Conservation (phyloP, 2,797 vertebrate genomes). For the Acipenser ruthenus region DNA sequence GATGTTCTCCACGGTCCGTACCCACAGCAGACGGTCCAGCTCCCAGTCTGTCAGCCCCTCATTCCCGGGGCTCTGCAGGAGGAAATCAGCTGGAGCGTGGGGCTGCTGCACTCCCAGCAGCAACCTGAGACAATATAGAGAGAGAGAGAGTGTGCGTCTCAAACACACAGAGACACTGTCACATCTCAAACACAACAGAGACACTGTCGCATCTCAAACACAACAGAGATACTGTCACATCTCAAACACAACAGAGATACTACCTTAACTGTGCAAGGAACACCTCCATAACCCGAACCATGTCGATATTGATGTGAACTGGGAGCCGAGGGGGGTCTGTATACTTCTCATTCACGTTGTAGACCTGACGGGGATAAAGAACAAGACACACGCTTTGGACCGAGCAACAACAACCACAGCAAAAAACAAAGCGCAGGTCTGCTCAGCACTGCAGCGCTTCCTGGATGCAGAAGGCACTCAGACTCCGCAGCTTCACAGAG, state of each 20-base stretch:
- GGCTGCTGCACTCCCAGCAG: constrained; percentile 78
- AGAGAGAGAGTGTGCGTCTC: not conserved
- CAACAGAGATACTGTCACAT: not conserved
- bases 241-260: constrained; percentile 19
- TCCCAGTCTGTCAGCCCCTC: constrained; percentile 85
- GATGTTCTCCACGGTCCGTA: constrained; percentile 83
- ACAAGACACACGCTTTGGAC: not conserved
- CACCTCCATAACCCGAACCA: constrained; percentile 87
- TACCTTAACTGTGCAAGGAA: constrained; percentile 91
- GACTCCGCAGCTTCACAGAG: not conserved
- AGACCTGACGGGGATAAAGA: constrained; percentile 58
- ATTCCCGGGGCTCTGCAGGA: constrained; percentile 63
- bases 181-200: not conserved
- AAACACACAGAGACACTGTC: not conserved
- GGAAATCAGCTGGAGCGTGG: constrained; percentile 60
- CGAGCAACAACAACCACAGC: not conserved
- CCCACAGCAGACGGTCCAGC: constrained; percentile 71
- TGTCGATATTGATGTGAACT: constrained; percentile 69
- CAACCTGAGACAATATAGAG: constrained; percentile 49
- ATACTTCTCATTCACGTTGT: constrained; percentile 72
- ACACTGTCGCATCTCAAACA: not conserved
- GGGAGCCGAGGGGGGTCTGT: constrained; percentile 55
- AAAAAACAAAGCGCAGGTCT: not conserved
- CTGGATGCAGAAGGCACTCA: not conserved
- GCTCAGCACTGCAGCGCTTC: not conserved